phyloP scores from a whole-genome alignment of 1,140 invertebrate genomes.

The Drosophila simulans region DNA sequence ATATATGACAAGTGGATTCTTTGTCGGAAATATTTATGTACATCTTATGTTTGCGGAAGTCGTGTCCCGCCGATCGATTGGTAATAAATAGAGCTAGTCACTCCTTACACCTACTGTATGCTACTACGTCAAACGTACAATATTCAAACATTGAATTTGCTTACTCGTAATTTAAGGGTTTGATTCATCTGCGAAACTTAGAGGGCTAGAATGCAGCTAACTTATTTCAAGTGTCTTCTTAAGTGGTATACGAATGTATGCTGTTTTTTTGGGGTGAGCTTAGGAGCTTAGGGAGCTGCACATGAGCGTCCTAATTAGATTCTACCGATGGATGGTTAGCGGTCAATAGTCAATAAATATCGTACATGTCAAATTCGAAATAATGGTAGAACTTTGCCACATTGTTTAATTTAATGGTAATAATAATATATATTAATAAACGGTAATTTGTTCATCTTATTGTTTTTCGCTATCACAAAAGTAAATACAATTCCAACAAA shows the following conservation, averaged over 20 bases:
- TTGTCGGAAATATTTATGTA: conserved; percentile 36
- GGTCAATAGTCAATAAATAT: conserved; percentile 49
- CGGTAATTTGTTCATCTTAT: conserved; percentile 72
- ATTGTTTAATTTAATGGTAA: conserved; percentile 23
- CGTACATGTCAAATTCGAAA: conserved; percentile 58
- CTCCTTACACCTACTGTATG: conserved; percentile 29
- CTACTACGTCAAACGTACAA: conserved; percentile 77
- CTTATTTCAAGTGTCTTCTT: conserved; percentile 75
- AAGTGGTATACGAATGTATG: conserved; percentile 73
- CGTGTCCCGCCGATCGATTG: conserved; percentile 7
- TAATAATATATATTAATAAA: conserved; percentile 52
- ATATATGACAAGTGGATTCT: conserved; percentile 18
- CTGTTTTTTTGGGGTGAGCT: conserved; percentile 37
- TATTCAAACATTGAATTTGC: conserved; percentile 60
- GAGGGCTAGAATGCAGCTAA: conserved; percentile 46
- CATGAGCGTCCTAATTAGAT: conserved; percentile 9
- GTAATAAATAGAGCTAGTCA: conserved; percentile 22
- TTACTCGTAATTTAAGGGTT: conserved; percentile 32
- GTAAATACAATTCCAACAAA: conserved; percentile 77
- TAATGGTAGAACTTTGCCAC: conserved; percentile 33
- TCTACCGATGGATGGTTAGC: conserved; percentile 30
- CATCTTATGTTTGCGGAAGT: conserved; percentile 13
- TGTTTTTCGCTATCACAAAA: conserved; percentile 80
- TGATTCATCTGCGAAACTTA: conserved; percentile 50
- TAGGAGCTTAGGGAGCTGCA: conserved; percentile 8